Evolutionary conservation across 1,140 invertebrate species (phyloP), one percentile per base, ranked within the genome.

Genomic region (Lepidurus arcticus): DNA sequence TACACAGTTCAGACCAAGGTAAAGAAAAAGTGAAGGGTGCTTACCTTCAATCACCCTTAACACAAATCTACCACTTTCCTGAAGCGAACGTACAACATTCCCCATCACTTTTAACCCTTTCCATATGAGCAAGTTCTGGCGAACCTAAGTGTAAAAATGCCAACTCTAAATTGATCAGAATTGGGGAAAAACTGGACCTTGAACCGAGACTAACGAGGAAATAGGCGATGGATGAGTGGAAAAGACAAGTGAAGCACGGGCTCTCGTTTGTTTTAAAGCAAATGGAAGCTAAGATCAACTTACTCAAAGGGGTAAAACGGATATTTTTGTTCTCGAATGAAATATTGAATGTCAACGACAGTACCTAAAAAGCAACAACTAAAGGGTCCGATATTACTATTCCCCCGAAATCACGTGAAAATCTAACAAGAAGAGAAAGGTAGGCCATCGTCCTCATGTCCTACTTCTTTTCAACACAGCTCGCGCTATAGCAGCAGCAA

Each of bases 391-490:
- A n/a, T 8, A n/a, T 65, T 65, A 13, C 8, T 65, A 1, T 65
- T 65, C 1, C 21, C 53, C 13, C 8, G 21, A 65, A 65, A 7
- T 65, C 53, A 65, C 53, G 53, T 65, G 53, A 65, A 65, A 9
- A 65, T 13, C 53, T 7, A 16, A 65, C 10, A 6, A 10, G 53
- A 65, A 16, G 53, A 65, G 53, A 65, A 65, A 65, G 53, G 53
- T 65, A 65, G 53, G 53, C 53, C 53, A 65, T 65, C 53, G 53
- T 65, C 53, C 53, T 65, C 16, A 65, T 65, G 53, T 65, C 53
- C 53, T 65, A 65, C 53, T 65, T 65, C 53, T 21, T 65, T 16
- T n/a, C 53, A 7, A 65, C 21, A 21, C 13, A 65, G 21, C 53
- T 65, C 53, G 16, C 3, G 34, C 34, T 34, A 34, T 34, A 34